Percentiles rank a stretch among this genome's conserved stretches.
phyloP scores from a whole-genome alignment of 2,888 invertebrate species.

The Synanthedon formicaeformis region DNA sequence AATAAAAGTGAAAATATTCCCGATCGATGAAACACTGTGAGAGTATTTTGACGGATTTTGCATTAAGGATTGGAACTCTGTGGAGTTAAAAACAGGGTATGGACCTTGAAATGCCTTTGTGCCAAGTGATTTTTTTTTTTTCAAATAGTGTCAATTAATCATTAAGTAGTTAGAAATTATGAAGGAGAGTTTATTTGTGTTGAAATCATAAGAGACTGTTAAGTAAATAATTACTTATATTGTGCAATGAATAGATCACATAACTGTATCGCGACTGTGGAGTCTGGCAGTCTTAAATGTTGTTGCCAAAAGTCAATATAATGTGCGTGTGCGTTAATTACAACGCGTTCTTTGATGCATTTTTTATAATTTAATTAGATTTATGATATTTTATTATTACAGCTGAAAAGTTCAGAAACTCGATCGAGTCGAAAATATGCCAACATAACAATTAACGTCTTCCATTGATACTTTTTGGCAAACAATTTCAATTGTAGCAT shows the following conservation, averaged over 20 bases:
- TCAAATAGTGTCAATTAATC: conserved; percentile 64
- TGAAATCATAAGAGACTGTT: conserved; percentile 47
- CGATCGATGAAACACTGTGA: conserved; percentile 46
- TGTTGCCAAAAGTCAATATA: conserved; percentile 46
- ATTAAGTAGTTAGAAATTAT: conserved; percentile 50
- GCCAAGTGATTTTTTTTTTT: conserved; percentile 63
- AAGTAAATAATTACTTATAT: conserved; percentile 24
- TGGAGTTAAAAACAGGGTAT: conserved; percentile 62
- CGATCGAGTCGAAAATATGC: background rate
- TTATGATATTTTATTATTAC: conserved; percentile 26
- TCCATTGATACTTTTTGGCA: conserved; percentile 61
- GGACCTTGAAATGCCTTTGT: conserved; percentile 64
- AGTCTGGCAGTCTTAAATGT: conserved; percentile 26
- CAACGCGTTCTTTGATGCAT: conserved; percentile 53
- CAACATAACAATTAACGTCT: conserved; percentile 33
- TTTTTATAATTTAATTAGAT: conserved; percentile 62
- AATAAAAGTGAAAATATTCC: conserved; percentile 12
- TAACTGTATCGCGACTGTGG: conserved; percentile 27
- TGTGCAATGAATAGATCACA: conserved; percentile 53
- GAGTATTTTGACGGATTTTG: conserved; percentile 59
- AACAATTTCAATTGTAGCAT: conserved; percentile 60
- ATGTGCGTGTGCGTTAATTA: conserved; percentile 26
- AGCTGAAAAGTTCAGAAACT: conserved; percentile 28
- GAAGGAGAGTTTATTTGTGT: conserved; percentile 56
- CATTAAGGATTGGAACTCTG: conserved; percentile 23